Evolutionary conservation across 1,140 invertebrate genomes (phyloP).

Genomic region (Arion vulgaris): DNA sequence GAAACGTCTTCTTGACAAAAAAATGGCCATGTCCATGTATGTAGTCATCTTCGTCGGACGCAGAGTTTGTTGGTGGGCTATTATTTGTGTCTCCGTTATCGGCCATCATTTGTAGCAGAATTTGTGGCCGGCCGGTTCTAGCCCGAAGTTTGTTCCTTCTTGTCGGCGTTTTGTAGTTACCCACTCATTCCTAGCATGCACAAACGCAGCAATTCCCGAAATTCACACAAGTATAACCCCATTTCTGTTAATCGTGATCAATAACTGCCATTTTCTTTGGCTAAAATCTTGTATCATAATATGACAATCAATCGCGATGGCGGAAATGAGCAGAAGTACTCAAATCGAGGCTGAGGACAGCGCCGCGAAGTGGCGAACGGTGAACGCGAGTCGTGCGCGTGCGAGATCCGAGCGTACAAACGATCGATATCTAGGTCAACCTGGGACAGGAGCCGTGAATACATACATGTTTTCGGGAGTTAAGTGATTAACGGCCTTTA

Average conservation of each 20-base stretch:
- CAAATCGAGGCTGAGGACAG: conserved; percentile 48
- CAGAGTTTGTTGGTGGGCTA: conserved; percentile 46
- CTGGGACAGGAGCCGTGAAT: background rate
- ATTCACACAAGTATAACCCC: conserved; percentile 36
- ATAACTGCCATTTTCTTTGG: conserved; percentile 47
- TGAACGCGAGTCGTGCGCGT: conserved; percentile 28
- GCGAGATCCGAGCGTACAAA: conserved; percentile 22
- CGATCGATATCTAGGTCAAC: conserved; percentile 20
- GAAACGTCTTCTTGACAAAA: conserved; percentile 99
- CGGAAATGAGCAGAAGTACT: conserved; percentile 53
- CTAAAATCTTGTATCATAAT: conserved; percentile 53
- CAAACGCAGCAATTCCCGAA: conserved; percentile 34
- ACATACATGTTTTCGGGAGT: no score
- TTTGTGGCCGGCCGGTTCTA: conserved; percentile 36
- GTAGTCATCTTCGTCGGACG: conserved; percentile 50
- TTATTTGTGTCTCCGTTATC: conserved; percentile 49
- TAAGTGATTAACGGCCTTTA: background rate
- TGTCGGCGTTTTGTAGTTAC: conserved; percentile 41
- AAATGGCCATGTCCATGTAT: conserved; percentile 87
- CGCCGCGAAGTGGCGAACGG: conserved; percentile 46
- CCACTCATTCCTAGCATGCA: conserved; percentile 35
- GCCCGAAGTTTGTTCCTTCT: conserved; percentile 35
- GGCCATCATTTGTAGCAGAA: conserved; percentile 50
- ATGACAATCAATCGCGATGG: conserved; percentile 53
- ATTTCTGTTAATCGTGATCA: conserved; percentile 38